A percentile compares a stretch with the other conserved stretches of the same genome.
Evolutionary conservation across 2,113 vertebrate species (phyloP).

Genomic region (Thunnus maccoyii): DNA sequence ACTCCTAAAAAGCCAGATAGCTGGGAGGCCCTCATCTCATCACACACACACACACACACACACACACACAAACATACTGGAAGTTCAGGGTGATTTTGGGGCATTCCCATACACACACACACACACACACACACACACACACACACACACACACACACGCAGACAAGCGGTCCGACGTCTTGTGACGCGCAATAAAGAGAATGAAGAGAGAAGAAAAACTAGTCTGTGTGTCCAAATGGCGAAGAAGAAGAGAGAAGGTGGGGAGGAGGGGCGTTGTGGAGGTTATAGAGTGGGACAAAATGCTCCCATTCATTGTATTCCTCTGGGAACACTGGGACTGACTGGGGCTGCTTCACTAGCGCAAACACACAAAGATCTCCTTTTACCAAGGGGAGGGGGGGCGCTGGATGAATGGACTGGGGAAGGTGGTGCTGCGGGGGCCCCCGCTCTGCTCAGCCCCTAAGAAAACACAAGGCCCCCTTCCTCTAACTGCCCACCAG

Average conservation of each 20-base stretch:
- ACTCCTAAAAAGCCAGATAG: conserved; percentile 22
- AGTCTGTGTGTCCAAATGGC: conserved; percentile 87
- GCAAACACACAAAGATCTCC: conserved; percentile 96
- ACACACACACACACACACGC: conserved; percentile 70
- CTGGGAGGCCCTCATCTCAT: conserved; percentile 14
- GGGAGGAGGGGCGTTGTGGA: neutral
- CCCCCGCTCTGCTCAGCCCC: conserved; percentile 89
- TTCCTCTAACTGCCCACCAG: conserved; percentile 84
- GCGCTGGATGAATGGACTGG: conserved; percentile 90
- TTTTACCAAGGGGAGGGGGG: conserved; percentile 84
- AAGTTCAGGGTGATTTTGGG: neutral
- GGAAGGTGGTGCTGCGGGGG: conserved; percentile 64
- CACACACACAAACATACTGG: conserved; percentile 39
- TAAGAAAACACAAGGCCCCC: conserved; percentile 94
- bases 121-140: conserved; percentile 48
- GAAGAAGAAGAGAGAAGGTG: conserved; percentile 35
- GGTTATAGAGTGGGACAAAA: conserved; percentile 89
- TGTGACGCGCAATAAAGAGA: conserved; percentile 91
- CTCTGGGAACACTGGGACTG: conserved; percentile 92
- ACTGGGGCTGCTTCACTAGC: conserved; percentile 83
- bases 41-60: conserved; percentile 27
- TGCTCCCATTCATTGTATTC: conserved; percentile 96
- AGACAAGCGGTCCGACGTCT: conserved; percentile 84
- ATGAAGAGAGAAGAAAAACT: conserved; percentile 89
- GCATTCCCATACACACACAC: conserved; percentile 81